Evolutionary conservation across 2,888 invertebrate species (phyloP), one percentile per base, ranked within the genome.

Genomic region (Andrena dorsata): DNA sequence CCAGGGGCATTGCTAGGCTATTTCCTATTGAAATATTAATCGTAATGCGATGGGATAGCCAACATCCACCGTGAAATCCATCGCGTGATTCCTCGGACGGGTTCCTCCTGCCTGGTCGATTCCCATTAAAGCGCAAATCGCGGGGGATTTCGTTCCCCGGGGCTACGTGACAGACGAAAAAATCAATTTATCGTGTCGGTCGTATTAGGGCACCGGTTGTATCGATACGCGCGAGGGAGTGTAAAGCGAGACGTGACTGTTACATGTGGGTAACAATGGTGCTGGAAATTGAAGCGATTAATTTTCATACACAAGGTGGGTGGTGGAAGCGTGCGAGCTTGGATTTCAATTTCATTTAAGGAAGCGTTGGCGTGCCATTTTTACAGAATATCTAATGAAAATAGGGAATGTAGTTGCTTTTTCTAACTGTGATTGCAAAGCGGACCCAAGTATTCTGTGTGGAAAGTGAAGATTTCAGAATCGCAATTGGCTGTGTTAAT

Each of bases 11-110:
- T 83, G 80, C 86, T 82, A 63, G 80, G 89, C 90, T 90, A 90
- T 92, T 93, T 92, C 88, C 91, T 89, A 90, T 90, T 92, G 92
- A 93, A 93, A 93, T 92, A 93, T 92, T 92, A 92, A 93, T 90
- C 88, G 87, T 88, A 89, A 90, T 84, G 80, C 87, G 90, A 92
- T 92, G 88, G 86, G 89, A 85, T 84, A 82, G 78, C 84, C 87
- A 84, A 86, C 88, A 89, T 88, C 88, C 88, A 87, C 88, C 83
- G 86, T 87, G 86, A 89, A 88, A 89, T 90, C 85, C 89, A 90
- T 92, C 89, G 91, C 91, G 89, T 91, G 92, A 85, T 81, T 83
- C 82, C 82, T 81, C 77, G 63, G 41, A 53, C 77, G 77, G 79
- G 61, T 80, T 83, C 23, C 68, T 68, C 76, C 68, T 74, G 73